Evolutionary conservation across 2,797 vertebrate genomes (phyloP), one percentile per base, ranked within the genome.

Genomic region (Clarias laeviceps): DNA sequence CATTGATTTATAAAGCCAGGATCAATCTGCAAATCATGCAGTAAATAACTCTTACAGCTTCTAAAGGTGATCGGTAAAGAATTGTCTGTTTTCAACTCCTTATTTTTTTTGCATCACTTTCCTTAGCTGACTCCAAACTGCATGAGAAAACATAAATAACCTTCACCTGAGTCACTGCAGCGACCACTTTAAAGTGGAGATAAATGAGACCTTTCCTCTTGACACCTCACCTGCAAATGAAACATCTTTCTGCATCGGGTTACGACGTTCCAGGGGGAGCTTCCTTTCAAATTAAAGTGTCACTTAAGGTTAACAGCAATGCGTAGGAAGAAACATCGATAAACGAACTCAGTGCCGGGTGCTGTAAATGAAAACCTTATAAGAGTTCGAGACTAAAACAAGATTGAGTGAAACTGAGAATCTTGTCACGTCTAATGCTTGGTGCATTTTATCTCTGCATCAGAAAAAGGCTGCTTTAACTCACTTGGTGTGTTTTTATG

Each of bases 271-370:
- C 92, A 92, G 94, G 88, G 87, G 91, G 86, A 87, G 89, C 90
- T 91, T 93, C 93, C 90, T 87, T 95, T 90, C 92, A 93, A 94
- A 95, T 95, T 94, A 94, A 95, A 95, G 92, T 94, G 94, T 95
- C 94, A 95, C 92, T 94, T 95, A 94, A 95, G 94, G 94, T 95
- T 93, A 95, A 95, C 93, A 91, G 91, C 91, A 92, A 94, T 90
- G 91, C 90, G 90, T 92, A 90, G 90, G 92, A 90, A 83, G 64
- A 37, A 84, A n/a, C 45, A 45, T 50, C 29, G 69, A 68, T 57
- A 87, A 88, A 88, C 80, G n/a, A 84, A 73, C 80, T 80, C 80
- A 66, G 45, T 86, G 82, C 84, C 77, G 76, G 73, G 57, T 27
- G 50, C 69, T 0, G 61, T 73, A 83, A 88, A 84, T 84, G 77